These are phyloP conservation scores for Epinephelus awoara DNA, from an alignment of 2,797 vertebrate genomes.

Conservation along the genomic window DNA sequence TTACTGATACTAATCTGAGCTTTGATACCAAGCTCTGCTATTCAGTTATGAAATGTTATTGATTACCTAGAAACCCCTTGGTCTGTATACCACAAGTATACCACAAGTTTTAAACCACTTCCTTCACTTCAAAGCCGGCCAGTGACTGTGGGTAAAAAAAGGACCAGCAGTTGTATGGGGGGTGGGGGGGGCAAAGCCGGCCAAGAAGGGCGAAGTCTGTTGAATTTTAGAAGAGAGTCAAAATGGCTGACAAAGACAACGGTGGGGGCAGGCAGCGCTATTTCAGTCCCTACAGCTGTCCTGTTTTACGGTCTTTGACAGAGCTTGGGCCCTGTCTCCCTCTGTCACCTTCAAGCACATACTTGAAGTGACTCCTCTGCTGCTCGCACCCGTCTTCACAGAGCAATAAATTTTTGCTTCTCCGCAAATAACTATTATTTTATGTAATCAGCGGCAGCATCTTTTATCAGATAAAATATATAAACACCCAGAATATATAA, in stretches of 20 bases:
- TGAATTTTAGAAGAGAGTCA: slow-evolving; percentile 53
- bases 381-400: neutral
- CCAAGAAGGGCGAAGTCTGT: slow-evolving; percentile 52
- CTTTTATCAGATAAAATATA: neutral
- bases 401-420: neutral
- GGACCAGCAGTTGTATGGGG: neutral
- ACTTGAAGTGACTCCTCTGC: slow-evolving; percentile 22
- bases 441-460: neutral
- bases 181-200: neutral
- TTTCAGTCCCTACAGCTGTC: slow-evolving; percentile 84
- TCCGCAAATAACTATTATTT: neutral
- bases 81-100: neutral
- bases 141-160: slow-evolving; percentile 24
- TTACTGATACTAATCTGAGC: neutral
- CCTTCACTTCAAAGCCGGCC: neutral
- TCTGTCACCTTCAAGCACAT: slow-evolving; percentile 65
- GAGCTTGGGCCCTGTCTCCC: slow-evolving; percentile 66
- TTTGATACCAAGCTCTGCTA: neutral
- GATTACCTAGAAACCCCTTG: neutral
- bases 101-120: neutral
- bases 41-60: slow-evolving; percentile 14
- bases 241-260: slow-evolving; percentile 75
- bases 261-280: slow-evolving; percentile 63
- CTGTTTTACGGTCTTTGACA: slow-evolving; percentile 75
- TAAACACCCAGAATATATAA: too few relatives aligned